Conservation (phyloP, 2,888 invertebrate species). For the Blastobasis lacticolella region DNA sequence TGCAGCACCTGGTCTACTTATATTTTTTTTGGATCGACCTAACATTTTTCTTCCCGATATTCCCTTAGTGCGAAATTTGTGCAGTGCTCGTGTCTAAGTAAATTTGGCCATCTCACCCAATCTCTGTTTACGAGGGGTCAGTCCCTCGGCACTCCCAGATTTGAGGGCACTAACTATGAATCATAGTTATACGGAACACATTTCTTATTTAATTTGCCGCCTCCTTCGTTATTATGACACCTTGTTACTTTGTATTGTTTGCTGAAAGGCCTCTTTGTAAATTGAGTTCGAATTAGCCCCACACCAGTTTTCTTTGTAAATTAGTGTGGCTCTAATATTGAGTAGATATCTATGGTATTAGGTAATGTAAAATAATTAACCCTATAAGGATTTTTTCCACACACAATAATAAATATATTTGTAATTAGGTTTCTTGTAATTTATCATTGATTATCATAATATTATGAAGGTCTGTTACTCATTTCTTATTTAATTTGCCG, state of each 20-base stretch:
- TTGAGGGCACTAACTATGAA: constrained; percentile 61
- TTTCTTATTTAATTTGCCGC: constrained; percentile 54
- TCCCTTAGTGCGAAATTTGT: constrained; percentile 39
- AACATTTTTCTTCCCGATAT: too few species aligned
- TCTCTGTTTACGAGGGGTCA: constrained; percentile 63
- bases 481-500: constrained; percentile 55
- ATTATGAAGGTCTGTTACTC: too few species aligned
- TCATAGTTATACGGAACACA: constrained; percentile 42
- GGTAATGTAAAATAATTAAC: too few species aligned
- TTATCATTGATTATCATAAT: too few species aligned
- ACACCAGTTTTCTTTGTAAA: background rate
- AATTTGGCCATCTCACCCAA: constrained; percentile 70
- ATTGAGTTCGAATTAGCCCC: background rate
- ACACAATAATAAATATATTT: too few species aligned
- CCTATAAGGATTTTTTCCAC: too few species aligned
- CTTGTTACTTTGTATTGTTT: background rate
- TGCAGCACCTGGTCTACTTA: too few species aligned
- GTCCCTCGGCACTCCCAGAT: constrained; percentile 45
- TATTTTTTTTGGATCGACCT: too few species aligned
- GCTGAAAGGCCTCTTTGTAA: background rate
- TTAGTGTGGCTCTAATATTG: background rate
- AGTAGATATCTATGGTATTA: background rate
- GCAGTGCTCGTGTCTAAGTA: constrained; percentile 63
- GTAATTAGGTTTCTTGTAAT: too few species aligned
- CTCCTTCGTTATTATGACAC: background rate